A percentile compares a stretch with the other conserved stretches of the same genome.
Conservation (phyloP, 1,140 invertebrate genomes). For the Drosophila sp. region DNA sequence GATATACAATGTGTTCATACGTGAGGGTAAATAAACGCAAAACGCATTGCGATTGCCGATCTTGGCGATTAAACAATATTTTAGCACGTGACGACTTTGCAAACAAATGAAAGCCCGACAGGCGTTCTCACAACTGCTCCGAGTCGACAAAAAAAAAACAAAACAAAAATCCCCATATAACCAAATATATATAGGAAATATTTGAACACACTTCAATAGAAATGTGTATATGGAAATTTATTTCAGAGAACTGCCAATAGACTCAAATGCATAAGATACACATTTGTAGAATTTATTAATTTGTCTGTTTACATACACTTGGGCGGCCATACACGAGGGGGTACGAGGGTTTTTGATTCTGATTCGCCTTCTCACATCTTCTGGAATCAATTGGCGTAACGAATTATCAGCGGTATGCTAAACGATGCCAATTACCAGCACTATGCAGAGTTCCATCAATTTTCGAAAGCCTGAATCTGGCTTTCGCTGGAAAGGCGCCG, state of each 20-base stretch:
- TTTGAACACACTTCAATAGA: background rate
- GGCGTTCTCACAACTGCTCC: slow-evolving; percentile 4
- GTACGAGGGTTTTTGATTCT: slow-evolving; percentile 20
- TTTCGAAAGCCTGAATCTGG: slow-evolving; percentile 27
- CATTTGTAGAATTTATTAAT: slow-evolving; percentile 60
- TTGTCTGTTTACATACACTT: slow-evolving; percentile 59
- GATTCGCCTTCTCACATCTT: slow-evolving; percentile 25
- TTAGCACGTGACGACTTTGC: slow-evolving; percentile 51
- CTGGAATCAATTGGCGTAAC: slow-evolving; percentile 51
- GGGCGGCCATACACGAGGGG: slow-evolving; percentile 18
- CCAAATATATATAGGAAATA: background rate
- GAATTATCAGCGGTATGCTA: slow-evolving; percentile 65
- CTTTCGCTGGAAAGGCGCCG: slow-evolving; percentile 30
- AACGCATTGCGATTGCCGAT: slow-evolving; percentile 34
- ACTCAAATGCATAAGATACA: slow-evolving; percentile 47
- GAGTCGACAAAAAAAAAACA: background rate
- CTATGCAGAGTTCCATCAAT: slow-evolving; percentile 5
- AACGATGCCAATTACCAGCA: slow-evolving; percentile 57
- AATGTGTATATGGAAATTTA: slow-evolving; percentile 6
- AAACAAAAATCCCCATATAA: slow-evolving; percentile 6
- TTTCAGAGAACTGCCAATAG: slow-evolving; percentile 36
- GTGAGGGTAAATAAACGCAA: slow-evolving; percentile 6
- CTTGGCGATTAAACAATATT: slow-evolving; percentile 34
- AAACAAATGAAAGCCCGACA: slow-evolving; percentile 29
- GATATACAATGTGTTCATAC: background rate